These are phyloP conservation scores for Idaea dimidiata DNA, from an alignment of 2,888 invertebrate genomes.

Conservation along the genomic window DNA sequence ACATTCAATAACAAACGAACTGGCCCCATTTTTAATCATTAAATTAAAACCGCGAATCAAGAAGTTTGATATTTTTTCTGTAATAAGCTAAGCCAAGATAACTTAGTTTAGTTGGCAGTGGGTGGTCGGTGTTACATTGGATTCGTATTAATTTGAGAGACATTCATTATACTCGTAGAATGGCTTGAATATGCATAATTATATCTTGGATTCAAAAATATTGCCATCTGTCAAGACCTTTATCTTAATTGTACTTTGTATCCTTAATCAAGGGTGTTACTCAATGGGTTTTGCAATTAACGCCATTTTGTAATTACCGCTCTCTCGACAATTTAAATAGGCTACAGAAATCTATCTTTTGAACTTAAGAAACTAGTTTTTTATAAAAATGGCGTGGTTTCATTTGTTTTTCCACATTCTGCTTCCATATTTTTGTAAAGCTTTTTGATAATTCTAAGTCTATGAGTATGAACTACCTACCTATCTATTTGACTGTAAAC, in stretches of 20 bases:
- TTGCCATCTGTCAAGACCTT: constrained; percentile 8
- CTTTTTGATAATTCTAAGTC: too few species aligned
- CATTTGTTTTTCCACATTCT: background rate
- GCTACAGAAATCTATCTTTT: constrained; percentile 13
- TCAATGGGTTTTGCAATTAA: constrained; percentile 13
- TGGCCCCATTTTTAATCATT: too few species aligned
- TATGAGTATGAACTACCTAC: too few species aligned
- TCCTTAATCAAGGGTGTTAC: constrained; percentile 11
- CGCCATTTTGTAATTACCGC: constrained; percentile 11
- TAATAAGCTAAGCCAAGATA: background rate
- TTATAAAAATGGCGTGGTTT: background rate
- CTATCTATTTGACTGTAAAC: too few species aligned
- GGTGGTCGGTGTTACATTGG: background rate
- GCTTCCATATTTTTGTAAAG: background rate
- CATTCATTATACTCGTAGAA: background rate
- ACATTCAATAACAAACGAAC: too few species aligned
- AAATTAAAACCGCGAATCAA: too few species aligned
- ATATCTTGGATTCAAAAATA: constrained; percentile 9
- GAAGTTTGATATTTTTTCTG: too few species aligned
- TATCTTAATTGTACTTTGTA: constrained; percentile 12
- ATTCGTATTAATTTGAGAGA: background rate
- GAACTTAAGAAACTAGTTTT: background rate
- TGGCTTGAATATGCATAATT: constrained; percentile 5
- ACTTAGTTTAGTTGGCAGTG: background rate
- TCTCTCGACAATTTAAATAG: constrained; percentile 29